These are phyloP conservation scores for Deroptyus accipitrinus DNA, from an alignment of 2,113 vertebrate species.

Conservation along the genomic window DNA sequence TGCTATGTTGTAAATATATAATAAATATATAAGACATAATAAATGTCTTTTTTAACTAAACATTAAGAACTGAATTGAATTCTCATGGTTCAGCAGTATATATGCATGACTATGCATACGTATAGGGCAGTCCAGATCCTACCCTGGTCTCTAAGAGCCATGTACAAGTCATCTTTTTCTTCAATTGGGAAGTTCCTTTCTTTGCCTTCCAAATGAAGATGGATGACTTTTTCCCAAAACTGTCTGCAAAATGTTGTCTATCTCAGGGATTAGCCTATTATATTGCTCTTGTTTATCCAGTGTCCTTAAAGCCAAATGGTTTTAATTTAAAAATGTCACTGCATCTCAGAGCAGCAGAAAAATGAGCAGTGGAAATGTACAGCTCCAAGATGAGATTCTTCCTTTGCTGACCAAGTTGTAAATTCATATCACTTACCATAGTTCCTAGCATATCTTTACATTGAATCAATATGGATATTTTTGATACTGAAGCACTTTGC, in stretches of 20 bases:
- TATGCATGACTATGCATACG: background rate
- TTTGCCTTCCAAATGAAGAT: background rate
- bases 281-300: background rate
- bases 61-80: background rate
- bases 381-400: background rate
- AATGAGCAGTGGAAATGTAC: background rate
- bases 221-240: background rate
- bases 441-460: background rate
- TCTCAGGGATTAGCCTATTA: background rate
- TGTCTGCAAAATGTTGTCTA: background rate
- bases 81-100: background rate
- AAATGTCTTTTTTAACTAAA: background rate
- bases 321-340: conserved; percentile 24
- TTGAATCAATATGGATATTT: background rate
- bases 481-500: background rate
- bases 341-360: background rate
- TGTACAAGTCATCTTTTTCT: background rate
- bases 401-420: background rate
- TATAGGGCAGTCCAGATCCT: background rate
- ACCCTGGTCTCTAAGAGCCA: background rate
- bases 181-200: background rate
- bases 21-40: too few species aligned
- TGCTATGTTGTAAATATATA: background rate
- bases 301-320: background rate
- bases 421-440: background rate